A percentile compares a stretch with the other conserved stretches of the same genome.
phyloP scores from a whole-genome alignment of 2,888 invertebrate species.

The Cheiracanthium punctorium region DNA sequence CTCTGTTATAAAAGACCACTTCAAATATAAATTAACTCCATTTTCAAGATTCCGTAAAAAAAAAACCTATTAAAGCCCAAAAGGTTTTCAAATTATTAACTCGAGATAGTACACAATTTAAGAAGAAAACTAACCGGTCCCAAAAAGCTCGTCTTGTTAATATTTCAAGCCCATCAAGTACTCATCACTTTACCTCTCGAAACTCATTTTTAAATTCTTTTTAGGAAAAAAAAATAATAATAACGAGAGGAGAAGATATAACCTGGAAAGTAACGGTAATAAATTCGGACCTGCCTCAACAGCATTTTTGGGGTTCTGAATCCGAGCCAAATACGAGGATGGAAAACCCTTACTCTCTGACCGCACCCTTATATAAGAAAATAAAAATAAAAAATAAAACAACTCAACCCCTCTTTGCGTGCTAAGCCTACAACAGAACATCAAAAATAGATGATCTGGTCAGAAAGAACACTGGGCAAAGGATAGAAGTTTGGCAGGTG shows the following conservation, averaged over 20 bases:
- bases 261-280: constrained; percentile 4
- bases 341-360: constrained; percentile 22
- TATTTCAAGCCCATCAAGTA: background rate
- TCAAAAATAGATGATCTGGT: constrained; percentile 64
- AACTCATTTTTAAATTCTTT: background rate
- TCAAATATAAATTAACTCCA: background rate
- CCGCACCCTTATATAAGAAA: constrained; percentile 53
- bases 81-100: background rate
- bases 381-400: background rate
- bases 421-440: constrained; percentile 29
- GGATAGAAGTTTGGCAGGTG: constrained; percentile 61
- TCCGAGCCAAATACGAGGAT: constrained; percentile 32
- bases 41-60: background rate
- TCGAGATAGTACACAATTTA: background rate
- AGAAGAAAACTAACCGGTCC: background rate
- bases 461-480: constrained; percentile 35
- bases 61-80: background rate
- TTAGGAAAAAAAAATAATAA: background rate
- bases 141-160: background rate
- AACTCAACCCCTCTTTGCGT: constrained; percentile 53
- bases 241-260: background rate
- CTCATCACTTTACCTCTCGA: background rate
- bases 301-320: constrained; percentile 44
- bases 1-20: no score
- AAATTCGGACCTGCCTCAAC: constrained; percentile 31